These are phyloP conservation scores for Tursiops truncatus DNA, from an alignment of 2,113 vertebrate species.

Conservation along the genomic window DNA sequence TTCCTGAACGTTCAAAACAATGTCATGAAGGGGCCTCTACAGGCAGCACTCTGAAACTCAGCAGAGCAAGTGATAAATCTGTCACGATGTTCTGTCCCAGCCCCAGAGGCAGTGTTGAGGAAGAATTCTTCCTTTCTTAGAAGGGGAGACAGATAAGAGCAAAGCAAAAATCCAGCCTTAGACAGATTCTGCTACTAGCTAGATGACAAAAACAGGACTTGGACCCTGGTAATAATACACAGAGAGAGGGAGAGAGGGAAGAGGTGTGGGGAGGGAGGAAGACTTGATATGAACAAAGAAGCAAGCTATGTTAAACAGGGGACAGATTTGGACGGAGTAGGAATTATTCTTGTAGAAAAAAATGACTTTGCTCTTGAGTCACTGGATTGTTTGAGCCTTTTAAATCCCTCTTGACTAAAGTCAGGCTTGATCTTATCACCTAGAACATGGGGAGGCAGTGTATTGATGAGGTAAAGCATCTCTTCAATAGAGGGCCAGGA, in stretches of 20 bases:
- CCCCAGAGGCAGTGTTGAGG: neutral
- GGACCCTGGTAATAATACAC: neutral
- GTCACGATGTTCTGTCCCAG: constrained; percentile 19
- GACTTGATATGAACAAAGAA: neutral
- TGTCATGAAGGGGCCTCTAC: constrained; percentile 47
- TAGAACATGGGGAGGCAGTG: neutral
- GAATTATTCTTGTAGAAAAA: neutral
- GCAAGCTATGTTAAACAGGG: neutral
- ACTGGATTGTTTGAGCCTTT: neutral
- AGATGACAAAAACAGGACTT: neutral
- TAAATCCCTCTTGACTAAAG: neutral
- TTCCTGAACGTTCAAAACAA: constrained; percentile 58
- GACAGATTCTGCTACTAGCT: neutral
- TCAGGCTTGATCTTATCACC: neutral
- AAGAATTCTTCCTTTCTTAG: constrained; percentile 44
- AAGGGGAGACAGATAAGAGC: neutral
- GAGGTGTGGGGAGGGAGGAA: neutral
- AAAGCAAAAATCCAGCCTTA: neutral
- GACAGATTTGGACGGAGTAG: neutral
- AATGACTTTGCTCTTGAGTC: neutral
- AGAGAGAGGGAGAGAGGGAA: neutral
- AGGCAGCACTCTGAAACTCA: constrained; percentile 55
- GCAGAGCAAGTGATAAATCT: constrained; percentile 62
- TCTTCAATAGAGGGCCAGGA: neutral
- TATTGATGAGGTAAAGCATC: neutral